Evolutionary conservation across 2,888 invertebrate genomes (phyloP), one percentile per base, ranked within the genome.

Genomic region (Neoscelio sp.): DNA sequence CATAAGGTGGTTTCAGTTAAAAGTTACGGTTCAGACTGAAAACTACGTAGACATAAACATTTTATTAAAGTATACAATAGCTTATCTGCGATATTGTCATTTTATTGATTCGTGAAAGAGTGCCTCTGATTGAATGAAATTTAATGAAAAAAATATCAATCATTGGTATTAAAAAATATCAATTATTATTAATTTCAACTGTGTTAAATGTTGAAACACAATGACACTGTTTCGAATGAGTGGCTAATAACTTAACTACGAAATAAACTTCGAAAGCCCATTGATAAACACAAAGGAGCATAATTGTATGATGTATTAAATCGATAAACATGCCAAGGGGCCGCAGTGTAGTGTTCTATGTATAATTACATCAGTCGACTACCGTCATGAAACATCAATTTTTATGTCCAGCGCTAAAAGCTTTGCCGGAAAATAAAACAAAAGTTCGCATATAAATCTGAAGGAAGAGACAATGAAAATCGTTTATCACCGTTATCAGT

Each of bases 371-470:
- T 48, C 46, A 48, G 64, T 35, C 33, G 38, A 23, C 30, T 60
- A 28, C 12, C 33, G 28, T 33, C 68, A 20, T 70, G 78, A 78
- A 78, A 71, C 54, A 60, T 42, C 65, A 62, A 78, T 64, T 76
- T 76, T 76, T 74, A 76, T 68, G 65, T 40, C 26, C 46, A 13
- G 10, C 33, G 54, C 73, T 78, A 73, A 80, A 78, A 80, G 73
- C 76, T 23, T 56, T 35, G 20, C 23, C 6, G 18, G 15, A 38
- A 44, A 60, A 23, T 20, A 33, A 44, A 60, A 48, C 35, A 10
- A 26, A 48, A 15, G 30, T 23, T 60, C 33, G 30, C 15, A 23
- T 13, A 46, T 35, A 38, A 64, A 48, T 38, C 48, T 50, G 3
- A 23, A 12, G 5, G 26, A 23, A 23, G 26, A 38, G 8, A 48